Evolutionary conservation across 1,140 invertebrate species (phyloP), one percentile per base, ranked within the genome.

Genomic region (Heliconius hewitsoni): DNA sequence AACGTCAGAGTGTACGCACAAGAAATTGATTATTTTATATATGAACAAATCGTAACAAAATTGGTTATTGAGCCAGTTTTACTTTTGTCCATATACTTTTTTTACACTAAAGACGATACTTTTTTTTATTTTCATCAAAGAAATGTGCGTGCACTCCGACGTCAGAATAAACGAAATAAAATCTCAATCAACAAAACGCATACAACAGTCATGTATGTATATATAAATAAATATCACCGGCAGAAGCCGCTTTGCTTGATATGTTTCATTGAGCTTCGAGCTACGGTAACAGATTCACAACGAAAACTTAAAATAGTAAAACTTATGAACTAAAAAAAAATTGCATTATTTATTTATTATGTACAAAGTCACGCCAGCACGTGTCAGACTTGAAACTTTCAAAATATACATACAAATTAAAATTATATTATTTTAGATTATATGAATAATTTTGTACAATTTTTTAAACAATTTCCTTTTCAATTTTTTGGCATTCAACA

Each of bases 261-360:
- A 94, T 94, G 92, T 82, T 76, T 88, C 85, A 84, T 92, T 93
- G 91, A 94, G 92, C 91, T 88, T 89, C 80, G 79, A 91, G 89
- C 88, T 87, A 89, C 84, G 89, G 91, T 92, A 93, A 93, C 87
- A 88, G 84, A 87, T 89, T 87, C 83, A 90, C 87, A 91, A 88
- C 83, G 83, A 84, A 83, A 86, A 79, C 75, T 82, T 81, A 77
- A 84, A 73, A 18, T 79, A 79, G 55, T 77, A 74, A 73, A 76
- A 73, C 72, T 60, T 71, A 57, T 55, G 27, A 84, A 86, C 80
- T 85, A 87, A 88, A 46, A 46, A 42, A 46, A 87, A 82, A 73
- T 86, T 91, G 90, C 87, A 92, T 91, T 83, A 86, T 86, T 91
- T 42, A 42, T 42, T 42, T 46, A 37, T 37, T 37, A 93, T 93